A percentile compares a stretch with the other conserved stretches of the same genome.
phyloP scores from a whole-genome alignment of 2,888 invertebrate genomes.

The Ectemnius lituratus region DNA sequence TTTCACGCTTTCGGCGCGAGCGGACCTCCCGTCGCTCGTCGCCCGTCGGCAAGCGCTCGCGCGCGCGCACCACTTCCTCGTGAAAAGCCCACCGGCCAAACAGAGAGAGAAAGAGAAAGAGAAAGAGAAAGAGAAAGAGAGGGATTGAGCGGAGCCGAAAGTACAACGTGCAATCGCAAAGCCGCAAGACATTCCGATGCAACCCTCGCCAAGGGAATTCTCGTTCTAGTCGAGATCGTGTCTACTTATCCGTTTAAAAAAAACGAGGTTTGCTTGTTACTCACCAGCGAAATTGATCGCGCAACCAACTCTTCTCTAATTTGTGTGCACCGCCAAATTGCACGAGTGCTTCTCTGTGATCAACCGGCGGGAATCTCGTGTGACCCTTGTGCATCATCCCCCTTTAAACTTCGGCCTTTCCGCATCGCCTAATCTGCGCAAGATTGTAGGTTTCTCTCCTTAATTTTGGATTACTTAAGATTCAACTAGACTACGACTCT shows the following conservation, averaged over 20 bases:
- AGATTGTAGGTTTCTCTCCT: no score
- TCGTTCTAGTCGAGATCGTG: neutral
- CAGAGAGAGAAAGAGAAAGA: neutral
- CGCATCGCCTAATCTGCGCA: no score
- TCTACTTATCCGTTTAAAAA: neutral
- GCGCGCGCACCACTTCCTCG: neutral
- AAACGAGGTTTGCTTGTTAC: neutral
- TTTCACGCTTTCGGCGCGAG: constrained; percentile 36
- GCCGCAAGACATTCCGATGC: neutral
- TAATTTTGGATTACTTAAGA: no score
- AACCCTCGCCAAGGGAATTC: no score
- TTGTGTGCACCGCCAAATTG: neutral
- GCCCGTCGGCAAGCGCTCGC: neutral
- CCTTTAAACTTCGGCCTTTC: neutral
- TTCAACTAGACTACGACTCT: no score
- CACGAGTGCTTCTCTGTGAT: neutral
- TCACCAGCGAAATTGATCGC: neutral
- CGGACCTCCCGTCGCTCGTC: constrained; percentile 10
- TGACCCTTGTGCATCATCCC: neutral
- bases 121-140: neutral
- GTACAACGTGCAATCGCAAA: neutral
- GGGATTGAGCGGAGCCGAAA: neutral
- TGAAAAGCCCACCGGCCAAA: neutral
- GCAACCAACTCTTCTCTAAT: neutral
- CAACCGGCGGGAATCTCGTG: neutral